Evolutionary conservation across 1,140 invertebrate species (phyloP).

Genomic region (Dendrolimus punctatus): DNA sequence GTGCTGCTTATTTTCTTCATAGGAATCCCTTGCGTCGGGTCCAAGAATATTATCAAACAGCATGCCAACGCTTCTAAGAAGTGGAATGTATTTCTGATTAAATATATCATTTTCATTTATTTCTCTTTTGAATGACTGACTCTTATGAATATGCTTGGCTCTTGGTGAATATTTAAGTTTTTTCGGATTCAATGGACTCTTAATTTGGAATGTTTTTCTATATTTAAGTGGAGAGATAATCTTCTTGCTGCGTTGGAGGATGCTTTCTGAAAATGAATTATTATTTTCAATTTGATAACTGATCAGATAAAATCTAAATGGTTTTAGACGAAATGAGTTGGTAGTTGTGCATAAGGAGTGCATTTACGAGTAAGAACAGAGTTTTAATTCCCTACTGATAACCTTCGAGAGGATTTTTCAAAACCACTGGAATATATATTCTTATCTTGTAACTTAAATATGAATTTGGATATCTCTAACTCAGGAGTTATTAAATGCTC

Average conservation of each 20-base stretch:
- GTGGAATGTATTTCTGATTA: conserved; percentile 46
- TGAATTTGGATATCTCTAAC: too few species aligned
- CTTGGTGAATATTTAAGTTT: conserved; percentile 33
- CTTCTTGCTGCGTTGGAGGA: conserved; percentile 11
- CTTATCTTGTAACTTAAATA: too few species aligned
- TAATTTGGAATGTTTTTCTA: conserved; percentile 41
- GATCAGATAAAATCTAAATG: not conserved
- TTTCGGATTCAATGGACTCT: conserved; percentile 35
- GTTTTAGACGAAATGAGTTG: too few species aligned
- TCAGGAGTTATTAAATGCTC: too few species aligned
- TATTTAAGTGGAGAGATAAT: conserved; percentile 32
- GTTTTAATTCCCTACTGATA: too few species aligned
- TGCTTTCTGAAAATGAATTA: conserved; percentile 17
- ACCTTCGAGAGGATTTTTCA: too few species aligned
- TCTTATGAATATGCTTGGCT: conserved; percentile 25
- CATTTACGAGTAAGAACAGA: too few species aligned
- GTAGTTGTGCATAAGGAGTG: too few species aligned
- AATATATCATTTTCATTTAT: conserved; percentile 33
- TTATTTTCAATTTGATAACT: not conserved
- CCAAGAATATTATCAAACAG: conserved; percentile 57
- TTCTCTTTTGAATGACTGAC: conserved; percentile 36
- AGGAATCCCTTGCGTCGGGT: conserved; percentile 31
- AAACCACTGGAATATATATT: too few species aligned
- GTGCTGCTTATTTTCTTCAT: conserved; percentile 16
- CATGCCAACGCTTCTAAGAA: conserved; percentile 52